Evolutionary conservation across 1,140 invertebrate species (phyloP), one percentile per base, ranked within the genome.

Genomic region (Plectus sambesii): DNA sequence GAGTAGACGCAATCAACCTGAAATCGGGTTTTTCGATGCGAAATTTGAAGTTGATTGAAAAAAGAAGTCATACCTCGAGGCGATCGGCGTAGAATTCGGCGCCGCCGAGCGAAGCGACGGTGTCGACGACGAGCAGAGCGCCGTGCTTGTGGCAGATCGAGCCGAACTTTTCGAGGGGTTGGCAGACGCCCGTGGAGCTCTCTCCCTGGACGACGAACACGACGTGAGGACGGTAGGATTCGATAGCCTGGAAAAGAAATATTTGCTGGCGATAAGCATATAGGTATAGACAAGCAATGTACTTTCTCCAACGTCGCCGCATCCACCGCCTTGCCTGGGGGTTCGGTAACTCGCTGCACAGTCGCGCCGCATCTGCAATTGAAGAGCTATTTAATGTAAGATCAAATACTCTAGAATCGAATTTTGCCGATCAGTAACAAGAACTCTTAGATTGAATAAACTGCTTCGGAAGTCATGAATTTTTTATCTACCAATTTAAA

Each of bases 121-220:
- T 78, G 63, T 92, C 86, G 0, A 89, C 85, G 19, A 84, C 72
- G 20, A 89, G 68, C 2, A 88, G 71, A 52, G 77, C 75, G 26
- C 78, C 76, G 63, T 84, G 79, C 78, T 76, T 80, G 37, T 80
- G 79, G 68, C 84, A 84, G 15, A 87, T 65, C 9, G 80, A 73
- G 1, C 84, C 85, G 19, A 88, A 61, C 0, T 81, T 80, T 47
- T 83, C 74, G 26, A 89, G 52, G 12, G 80, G 79, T 66, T 92
- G 87, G 30, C 81, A 74, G 4, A 83, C 78, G 0, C 84, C 84
- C 0, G 82, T 84, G 0, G 84, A 85, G 2, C 83, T 86, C 68
- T 92, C 87, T 2, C 84, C 85, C 49, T 88, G 84, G 0, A 80
- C 79, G 2, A 87, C 69, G 60, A 87, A 89, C 25, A 88, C 73